Percentiles rank a stretch among this genome's conserved stretches.
These are phyloP conservation scores for Axis porcinus DNA, from an alignment of 2,113 vertebrate genomes.

Conservation along the genomic window DNA sequence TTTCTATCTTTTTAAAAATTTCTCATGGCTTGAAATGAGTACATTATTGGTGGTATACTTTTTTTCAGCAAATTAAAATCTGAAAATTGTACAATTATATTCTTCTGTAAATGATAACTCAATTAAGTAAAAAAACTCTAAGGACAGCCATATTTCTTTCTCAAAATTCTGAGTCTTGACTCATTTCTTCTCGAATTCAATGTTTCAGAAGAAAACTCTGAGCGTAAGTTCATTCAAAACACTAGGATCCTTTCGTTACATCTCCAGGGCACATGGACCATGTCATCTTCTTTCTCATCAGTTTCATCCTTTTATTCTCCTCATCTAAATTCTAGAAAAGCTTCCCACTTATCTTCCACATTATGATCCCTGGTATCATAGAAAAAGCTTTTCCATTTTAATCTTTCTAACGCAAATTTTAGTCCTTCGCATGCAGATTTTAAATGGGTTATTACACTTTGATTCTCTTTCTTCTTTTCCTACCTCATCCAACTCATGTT, in stretches of 20 bases:
- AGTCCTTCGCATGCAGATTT: neutral
- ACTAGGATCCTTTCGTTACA: fast-evolving
- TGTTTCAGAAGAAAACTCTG: neutral
- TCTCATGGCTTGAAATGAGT: neutral
- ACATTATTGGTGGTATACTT: neutral
- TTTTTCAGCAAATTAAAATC: neutral
- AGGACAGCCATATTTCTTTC: neutral
- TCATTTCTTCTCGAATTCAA: neutral
- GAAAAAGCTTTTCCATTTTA: neutral
- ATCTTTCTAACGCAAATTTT: neutral
- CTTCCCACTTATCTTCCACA: neutral
- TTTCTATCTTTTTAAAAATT: neutral
- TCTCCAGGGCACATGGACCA: neutral
- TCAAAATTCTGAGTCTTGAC: neutral
- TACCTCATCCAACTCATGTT: too few species aligned
- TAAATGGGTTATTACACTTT: neutral
- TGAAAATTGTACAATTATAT: neutral
- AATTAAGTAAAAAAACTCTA: neutral
- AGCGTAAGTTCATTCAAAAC: neutral
- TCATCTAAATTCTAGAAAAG: neutral
- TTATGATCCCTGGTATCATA: neutral
- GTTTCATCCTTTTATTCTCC: too few species aligned
- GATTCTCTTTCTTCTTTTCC: neutral
- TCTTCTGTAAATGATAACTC: neutral
- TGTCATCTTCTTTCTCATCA: neutral